Conservation (phyloP, 2,113 vertebrate genomes). For the Rhipidura dahli region DNA sequence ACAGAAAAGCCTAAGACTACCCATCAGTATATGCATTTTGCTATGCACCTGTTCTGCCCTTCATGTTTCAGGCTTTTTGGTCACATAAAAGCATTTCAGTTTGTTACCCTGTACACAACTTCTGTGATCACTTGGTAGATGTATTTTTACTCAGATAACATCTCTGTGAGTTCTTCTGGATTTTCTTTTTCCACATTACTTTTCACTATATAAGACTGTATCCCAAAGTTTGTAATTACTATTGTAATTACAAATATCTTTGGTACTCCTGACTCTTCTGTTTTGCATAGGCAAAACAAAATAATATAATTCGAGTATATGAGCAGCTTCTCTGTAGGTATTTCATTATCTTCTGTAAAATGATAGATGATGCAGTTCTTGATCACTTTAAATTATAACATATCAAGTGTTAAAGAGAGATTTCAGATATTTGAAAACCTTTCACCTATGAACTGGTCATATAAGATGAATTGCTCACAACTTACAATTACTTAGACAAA, state of each 20-base stretch:
- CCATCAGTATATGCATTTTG: constrained; percentile 78
- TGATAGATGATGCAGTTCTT: background rate
- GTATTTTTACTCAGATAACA: background rate
- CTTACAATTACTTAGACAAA: background rate
- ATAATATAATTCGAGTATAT: background rate
- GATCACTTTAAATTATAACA: background rate
- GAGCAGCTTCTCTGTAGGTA: background rate
- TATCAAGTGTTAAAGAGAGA: background rate
- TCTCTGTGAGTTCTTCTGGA: background rate
- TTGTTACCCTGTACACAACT: constrained; percentile 38
- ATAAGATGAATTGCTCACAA: background rate
- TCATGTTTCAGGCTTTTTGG: constrained; percentile 69
- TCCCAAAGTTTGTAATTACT: background rate
- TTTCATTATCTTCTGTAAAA: background rate
- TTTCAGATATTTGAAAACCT: background rate
- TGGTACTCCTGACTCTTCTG: background rate
- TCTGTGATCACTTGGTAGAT: background rate
- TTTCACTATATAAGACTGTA: background rate
- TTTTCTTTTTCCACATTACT: background rate
- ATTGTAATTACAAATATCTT: background rate
- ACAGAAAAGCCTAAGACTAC: constrained; percentile 68
- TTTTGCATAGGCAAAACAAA: background rate
- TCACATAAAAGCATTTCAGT: constrained; percentile 79
- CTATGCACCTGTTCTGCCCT: constrained; percentile 74
- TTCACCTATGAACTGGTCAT: background rate